Conservation (phyloP, 53 echinoderm and acorn worm species). For the Hippasteria phrygiana region DNA sequence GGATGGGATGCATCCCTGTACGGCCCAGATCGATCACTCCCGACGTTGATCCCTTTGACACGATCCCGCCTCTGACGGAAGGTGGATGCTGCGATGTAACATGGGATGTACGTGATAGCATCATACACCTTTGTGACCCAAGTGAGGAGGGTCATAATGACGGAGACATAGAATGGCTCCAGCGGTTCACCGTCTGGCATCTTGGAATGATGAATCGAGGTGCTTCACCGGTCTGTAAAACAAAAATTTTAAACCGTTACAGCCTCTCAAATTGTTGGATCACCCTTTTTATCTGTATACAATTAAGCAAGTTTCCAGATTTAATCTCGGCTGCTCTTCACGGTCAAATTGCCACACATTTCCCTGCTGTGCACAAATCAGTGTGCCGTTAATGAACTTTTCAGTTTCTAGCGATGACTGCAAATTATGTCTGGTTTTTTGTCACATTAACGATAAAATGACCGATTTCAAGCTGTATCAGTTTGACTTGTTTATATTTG, state of each 20-base stretch:
- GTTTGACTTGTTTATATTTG: no score
- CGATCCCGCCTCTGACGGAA: slow-evolving; percentile 68
- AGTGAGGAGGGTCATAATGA: slow-evolving; percentile 56
- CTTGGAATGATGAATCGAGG: slow-evolving; percentile 4
- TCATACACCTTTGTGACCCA: slow-evolving; percentile 74
- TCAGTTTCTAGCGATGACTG: no score
- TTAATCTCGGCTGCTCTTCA: no score
- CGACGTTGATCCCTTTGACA: slow-evolving; percentile 66
- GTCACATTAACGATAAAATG: no score
- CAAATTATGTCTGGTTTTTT: no score
- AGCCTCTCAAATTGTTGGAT: no score
- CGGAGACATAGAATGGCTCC: slow-evolving; percentile 65
- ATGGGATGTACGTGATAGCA: slow-evolving; percentile 77
- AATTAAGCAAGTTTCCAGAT: no score
- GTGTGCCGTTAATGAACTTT: no score
- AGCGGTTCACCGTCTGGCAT: slow-evolving; percentile 36
- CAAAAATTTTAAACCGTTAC: background rate
- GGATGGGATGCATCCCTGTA: slow-evolving; percentile 61
- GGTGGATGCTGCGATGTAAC: slow-evolving; percentile 61
- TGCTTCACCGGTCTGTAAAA: background rate
- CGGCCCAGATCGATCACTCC: slow-evolving; percentile 53
- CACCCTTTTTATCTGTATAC: no score
- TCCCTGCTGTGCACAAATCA: no score
- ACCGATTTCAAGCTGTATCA: no score
- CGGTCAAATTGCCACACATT: no score